Conservation (phyloP, 2,113 vertebrate genomes). For the Anhinga rufa region DNA sequence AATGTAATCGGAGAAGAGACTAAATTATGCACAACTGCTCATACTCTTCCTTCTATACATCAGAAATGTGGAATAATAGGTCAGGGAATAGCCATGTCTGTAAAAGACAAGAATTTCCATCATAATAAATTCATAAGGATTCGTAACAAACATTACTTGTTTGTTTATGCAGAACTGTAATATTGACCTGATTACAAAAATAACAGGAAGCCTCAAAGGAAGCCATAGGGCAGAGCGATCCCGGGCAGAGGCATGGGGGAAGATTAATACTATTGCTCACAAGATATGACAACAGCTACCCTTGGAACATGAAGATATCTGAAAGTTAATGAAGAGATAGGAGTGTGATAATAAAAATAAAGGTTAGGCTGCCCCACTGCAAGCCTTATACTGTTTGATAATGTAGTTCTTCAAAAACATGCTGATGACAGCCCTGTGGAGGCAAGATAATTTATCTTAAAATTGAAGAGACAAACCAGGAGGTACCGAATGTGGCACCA, state of each 20-base stretch:
- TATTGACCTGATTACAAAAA: slow-evolving; percentile 4
- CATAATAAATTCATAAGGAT: neutral
- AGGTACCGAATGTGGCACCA: neutral
- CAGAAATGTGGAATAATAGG: neutral
- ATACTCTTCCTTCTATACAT: neutral
- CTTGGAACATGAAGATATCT: slow-evolving; percentile 51
- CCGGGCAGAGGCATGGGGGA: neutral
- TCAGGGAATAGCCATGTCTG: neutral
- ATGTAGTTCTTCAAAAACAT: neutral
- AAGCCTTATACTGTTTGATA: neutral
- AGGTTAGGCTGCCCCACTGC: slow-evolving; percentile 13
- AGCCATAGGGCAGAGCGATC: neutral
- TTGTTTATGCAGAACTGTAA: slow-evolving; percentile 19
- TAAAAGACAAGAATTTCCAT: neutral
- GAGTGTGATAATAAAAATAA: slow-evolving; percentile 55
- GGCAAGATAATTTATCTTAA: neutral
- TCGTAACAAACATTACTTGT: neutral
- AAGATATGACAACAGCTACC: slow-evolving; percentile 58
- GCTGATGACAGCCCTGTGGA: neutral
- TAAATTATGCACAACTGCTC: neutral
- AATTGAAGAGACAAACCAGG: neutral
- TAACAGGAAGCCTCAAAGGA: neutral
- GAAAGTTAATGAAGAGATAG: slow-evolving; percentile 56
- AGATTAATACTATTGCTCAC: slow-evolving; percentile 41
- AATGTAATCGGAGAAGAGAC: neutral